phyloP scores from a whole-genome alignment of 2,888 invertebrate genomes.

The Pseudolycoriella hygida region DNA sequence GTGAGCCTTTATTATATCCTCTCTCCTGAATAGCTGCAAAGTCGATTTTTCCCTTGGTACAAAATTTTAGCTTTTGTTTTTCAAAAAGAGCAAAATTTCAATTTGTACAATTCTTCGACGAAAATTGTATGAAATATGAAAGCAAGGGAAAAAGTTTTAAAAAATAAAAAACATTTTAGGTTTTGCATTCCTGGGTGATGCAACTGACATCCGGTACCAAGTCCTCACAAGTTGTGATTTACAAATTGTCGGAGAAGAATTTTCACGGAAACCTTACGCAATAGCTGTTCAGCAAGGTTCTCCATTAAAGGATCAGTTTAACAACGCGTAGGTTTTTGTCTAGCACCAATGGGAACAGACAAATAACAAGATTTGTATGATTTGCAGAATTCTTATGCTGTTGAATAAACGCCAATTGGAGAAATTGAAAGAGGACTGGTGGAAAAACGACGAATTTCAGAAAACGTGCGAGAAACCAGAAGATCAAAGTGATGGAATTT shows the following conservation, averaged over 20 bases:
- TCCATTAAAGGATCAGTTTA: constrained; percentile 82
- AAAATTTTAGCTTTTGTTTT: no score
- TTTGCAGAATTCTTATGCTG: constrained; percentile 82
- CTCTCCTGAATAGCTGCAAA: no score
- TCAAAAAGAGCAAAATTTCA: no score
- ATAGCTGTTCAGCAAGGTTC: constrained; percentile 94
- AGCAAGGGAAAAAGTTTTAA: no score
- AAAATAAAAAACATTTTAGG: background rate
- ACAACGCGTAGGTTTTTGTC: constrained; percentile 63
- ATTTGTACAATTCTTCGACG: no score
- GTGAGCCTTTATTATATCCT: no score
- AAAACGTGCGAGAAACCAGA: constrained; percentile 71
- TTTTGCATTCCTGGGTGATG: constrained; percentile 88
- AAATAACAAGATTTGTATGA: no score
- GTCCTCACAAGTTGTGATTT: constrained; percentile 42
- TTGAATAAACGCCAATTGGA: constrained; percentile 87
- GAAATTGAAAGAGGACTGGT: constrained; percentile 91
- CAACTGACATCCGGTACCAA: constrained; percentile 63
- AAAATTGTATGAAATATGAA: no score
- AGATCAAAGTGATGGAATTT: constrained; percentile 91
- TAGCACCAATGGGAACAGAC: constrained; percentile 2
- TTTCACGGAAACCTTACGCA: constrained; percentile 92
- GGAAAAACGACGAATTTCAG: constrained; percentile 70
- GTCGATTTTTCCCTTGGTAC: no score
- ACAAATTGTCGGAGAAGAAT: constrained; percentile 88